Base-by-base conservation (phyloP, 2,113 vertebrate species). In the Corythaeola cristata region DNA sequence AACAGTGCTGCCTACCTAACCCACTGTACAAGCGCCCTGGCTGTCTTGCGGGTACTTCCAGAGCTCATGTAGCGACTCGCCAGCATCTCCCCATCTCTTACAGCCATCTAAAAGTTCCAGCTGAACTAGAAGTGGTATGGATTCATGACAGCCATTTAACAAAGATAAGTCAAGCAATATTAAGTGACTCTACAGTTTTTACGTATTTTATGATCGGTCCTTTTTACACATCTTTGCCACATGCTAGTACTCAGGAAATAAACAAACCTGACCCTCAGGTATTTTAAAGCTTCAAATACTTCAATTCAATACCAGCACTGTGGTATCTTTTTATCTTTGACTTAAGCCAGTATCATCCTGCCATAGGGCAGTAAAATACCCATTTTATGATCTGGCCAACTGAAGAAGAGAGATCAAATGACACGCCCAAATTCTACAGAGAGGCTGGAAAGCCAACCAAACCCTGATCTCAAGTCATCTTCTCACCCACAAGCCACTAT, bases 21-120 rank as follows among this genome's bases (percentile, higher is more conserved):
- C 8, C 4, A 78, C 1, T 3, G 33, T 17, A 49, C 53, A 35
- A 28, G 33, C 3, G 2, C 33, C 26, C 1, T 0, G 7, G 56
- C 37, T 68, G 52, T 37, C 68, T 39, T 18, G 32, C 3, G 0
- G 41, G 33, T 30, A 18, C 45, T 80, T 56, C 45, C 0, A 1
- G 11, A 33, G 58, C 88, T 59, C 22, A 16, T 4, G 4, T 14
- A 47, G 53, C 0, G 0, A 55, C 39, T 60, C 12, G 0, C 55
- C 69, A 47, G 58, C 49, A 72, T 13, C 50, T 86, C 52, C 53
- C 4, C 11, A 21, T 26, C 33, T 56, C 58, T 35, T 8, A 32
- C 22, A 33, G 47, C 12, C 4, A 55, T 23, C 7, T 20, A 37
- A 41, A 44, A 66, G 28, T 28, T 53, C 49, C 35, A 28, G 8